Percentiles rank a stretch among this genome's conserved stretches.
Conservation (phyloP, 1,140 invertebrate species). For the Trachelipus rathkii region DNA sequence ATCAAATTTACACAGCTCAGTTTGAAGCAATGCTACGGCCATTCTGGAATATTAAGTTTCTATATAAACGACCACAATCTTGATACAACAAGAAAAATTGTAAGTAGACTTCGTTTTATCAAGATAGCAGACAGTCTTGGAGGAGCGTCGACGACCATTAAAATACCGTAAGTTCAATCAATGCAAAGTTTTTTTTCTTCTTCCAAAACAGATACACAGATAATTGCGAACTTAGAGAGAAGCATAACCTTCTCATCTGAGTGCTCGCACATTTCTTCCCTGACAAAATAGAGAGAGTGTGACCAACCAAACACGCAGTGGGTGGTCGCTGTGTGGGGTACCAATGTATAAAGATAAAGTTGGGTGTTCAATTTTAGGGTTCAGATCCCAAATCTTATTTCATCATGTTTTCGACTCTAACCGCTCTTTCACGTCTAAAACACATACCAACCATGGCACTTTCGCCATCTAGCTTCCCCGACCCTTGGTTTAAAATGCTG, state of each 20-base stretch:
- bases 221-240: neutral
- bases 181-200: neutral
- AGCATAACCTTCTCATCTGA: neutral
- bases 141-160: neutral
- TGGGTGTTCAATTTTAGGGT: too few species aligned
- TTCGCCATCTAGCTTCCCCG: too few species aligned
- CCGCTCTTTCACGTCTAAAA: too few species aligned
- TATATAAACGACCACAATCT: slow-evolving; percentile 78
- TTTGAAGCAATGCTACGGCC: slow-evolving; percentile 77
- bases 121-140: neutral
- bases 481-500: too few species aligned
- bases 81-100: slow-evolving; percentile 49
- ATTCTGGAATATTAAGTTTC: slow-evolving; percentile 89
- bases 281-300: neutral
- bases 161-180: neutral
- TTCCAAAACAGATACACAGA: neutral
- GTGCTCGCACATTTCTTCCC: neutral
- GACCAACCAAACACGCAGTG: too few species aligned
- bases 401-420: too few species aligned
- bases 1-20: slow-evolving; percentile 55
- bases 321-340: too few species aligned
- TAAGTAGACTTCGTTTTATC: neutral
- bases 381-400: neutral
- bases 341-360: too few species aligned
- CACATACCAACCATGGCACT: too few species aligned